A percentile compares a stretch with the other conserved stretches of the same genome.
Conservation (phyloP, 2,113 vertebrate genomes). For the Sceloporus undulatus region DNA sequence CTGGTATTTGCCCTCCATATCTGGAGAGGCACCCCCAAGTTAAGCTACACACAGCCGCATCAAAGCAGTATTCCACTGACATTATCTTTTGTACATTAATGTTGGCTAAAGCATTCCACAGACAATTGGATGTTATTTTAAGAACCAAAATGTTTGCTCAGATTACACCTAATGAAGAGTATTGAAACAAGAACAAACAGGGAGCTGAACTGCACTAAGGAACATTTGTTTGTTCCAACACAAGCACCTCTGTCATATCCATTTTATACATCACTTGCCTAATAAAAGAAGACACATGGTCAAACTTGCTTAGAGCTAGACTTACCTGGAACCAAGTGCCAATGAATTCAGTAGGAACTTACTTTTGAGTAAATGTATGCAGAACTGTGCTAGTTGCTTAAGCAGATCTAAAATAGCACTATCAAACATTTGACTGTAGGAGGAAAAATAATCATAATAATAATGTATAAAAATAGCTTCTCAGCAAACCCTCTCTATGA, state of each 20-base stretch:
- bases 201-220: constrained; percentile 57
- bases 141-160: constrained; percentile 58
- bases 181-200: constrained; percentile 46
- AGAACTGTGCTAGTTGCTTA: constrained; percentile 19
- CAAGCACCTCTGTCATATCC: constrained; percentile 25
- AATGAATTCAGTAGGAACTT: neutral
- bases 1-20: too few species aligned
- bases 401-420: constrained; percentile 55
- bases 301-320: neutral
- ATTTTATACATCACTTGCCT: neutral
- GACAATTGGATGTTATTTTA: constrained; percentile 75
- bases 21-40: too few species aligned
- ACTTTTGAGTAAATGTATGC: neutral
- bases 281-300: neutral
- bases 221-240: constrained; percentile 55
- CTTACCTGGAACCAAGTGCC: neutral
- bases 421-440: constrained; percentile 33
- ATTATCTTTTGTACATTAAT: constrained; percentile 39
- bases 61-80: constrained; percentile 8
- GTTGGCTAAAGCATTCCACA: constrained; percentile 43
- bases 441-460: constrained; percentile 11
- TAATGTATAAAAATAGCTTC: constrained; percentile 53
- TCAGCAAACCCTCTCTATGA: constrained; percentile 52
- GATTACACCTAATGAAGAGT: constrained; percentile 55
- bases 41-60: neutral